Conservation (phyloP, 2,888 invertebrate species). For the Polietes domitor region DNA sequence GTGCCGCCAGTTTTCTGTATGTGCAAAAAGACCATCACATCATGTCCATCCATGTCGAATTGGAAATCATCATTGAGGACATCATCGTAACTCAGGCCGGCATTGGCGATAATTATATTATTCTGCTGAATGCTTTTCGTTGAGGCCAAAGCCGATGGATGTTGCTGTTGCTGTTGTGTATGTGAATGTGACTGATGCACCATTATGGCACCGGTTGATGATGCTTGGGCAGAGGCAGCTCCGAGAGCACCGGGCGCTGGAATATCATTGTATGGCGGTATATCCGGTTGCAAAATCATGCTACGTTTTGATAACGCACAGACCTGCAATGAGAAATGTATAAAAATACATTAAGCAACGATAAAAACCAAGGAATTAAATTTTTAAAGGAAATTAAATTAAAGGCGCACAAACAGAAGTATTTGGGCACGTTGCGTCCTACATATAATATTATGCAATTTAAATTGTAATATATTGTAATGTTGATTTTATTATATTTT, state of each 20-base stretch:
- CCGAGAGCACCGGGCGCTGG: constrained; percentile 68
- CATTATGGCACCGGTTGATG: constrained; percentile 67
- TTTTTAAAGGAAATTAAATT: background rate
- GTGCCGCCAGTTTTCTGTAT: constrained; percentile 99
- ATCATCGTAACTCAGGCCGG: constrained; percentile 90
- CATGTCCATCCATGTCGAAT: constrained; percentile 95
- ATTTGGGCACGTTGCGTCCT: background rate
- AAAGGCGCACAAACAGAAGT: background rate
- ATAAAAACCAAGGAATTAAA: constrained; percentile 17
- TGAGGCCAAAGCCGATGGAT: constrained; percentile 66
- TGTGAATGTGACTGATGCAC: constrained; percentile 54
- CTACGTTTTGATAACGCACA: constrained; percentile 88
- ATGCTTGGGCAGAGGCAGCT: constrained; percentile 67
- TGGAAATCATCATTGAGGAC: constrained; percentile 92
- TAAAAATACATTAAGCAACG: too few relatives aligned
- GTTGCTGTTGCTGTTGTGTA: constrained; percentile 61
- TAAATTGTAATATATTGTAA: constrained; percentile 42
- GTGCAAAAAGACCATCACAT: constrained; percentile 98
- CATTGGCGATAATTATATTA: constrained; percentile 79
- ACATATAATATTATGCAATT: constrained; percentile 29
- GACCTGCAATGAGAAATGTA: constrained; percentile 83
- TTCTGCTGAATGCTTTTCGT: constrained; percentile 78
- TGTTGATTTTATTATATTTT: constrained; percentile 51
- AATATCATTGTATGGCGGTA: constrained; percentile 80
- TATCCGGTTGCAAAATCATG: constrained; percentile 82